A percentile compares a stretch with the other conserved stretches of the same genome.
phyloP scores from a whole-genome alignment of 2,113 vertebrate species.

The Dolichallabes microphthalmus region DNA sequence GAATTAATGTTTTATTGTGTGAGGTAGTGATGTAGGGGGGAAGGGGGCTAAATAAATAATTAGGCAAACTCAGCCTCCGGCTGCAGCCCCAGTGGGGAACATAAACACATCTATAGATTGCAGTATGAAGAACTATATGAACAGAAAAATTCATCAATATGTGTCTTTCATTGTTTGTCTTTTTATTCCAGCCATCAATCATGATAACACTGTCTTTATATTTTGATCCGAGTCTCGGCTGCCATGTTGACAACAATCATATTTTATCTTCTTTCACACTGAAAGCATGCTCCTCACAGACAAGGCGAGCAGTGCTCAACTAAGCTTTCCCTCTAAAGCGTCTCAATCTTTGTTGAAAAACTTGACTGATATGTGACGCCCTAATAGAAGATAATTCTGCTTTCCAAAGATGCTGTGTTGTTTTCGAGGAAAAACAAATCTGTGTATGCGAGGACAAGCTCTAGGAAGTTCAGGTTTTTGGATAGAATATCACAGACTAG shows the following conservation, averaged over 20 bases:
- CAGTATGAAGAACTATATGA: constrained; percentile 37
- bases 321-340: background rate
- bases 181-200: constrained; percentile 31
- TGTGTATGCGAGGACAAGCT: background rate
- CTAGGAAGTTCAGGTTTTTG: constrained; percentile 1
- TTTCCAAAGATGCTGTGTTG: background rate
- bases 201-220: constrained; percentile 16
- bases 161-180: constrained; percentile 28
- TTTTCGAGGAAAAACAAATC: background rate
- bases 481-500: background rate
- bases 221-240: constrained; percentile 12
- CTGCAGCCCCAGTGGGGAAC: constrained; percentile 19
- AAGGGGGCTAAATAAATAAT: constrained; percentile 54
- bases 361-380: background rate
- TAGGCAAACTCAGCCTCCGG: constrained; percentile 44
- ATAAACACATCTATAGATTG: constrained; percentile 38
- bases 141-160: constrained; percentile 40
- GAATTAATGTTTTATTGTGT: constrained; percentile 53
- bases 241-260: constrained; percentile 1
- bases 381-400: background rate
- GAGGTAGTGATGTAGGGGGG: constrained; percentile 24
- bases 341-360: constrained; percentile 10
- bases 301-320: background rate
- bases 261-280: constrained; percentile 11
- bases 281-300: background rate